Evolutionary conservation across 2,888 invertebrate species (phyloP), one percentile per base, ranked within the genome.

Genomic region (Drosophila greeni): DNA sequence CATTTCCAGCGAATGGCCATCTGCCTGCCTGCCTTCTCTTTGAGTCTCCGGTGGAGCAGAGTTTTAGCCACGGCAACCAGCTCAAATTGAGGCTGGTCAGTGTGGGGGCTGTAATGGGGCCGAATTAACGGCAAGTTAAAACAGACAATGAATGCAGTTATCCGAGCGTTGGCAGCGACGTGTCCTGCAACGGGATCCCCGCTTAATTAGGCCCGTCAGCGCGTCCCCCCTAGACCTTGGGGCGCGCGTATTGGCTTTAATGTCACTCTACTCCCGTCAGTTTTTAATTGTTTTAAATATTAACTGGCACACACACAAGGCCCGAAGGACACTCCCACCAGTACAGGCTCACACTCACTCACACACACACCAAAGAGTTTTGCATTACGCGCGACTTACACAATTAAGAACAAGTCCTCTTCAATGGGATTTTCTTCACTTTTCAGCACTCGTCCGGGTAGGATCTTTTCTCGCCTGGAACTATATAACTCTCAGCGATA

Each of bases 281-380:
- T 48, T 61, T 60, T 67, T 54, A 73, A 76, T 66, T 76, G 67
- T 66, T 75, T 76, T 62, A 57, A 64, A 69, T 72, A 64, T 67
- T 33, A 70, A 65, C 56, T 47, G 49, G 48, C 61, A 37, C 56
- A 61, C 40, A 34, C 33, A 51, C 31, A 40, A 52, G 54, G 33
- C 45, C 54, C 45, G 57, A 65, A 65, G 64, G 66, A 69, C 68
- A 69, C 64, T 43, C 70, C 49, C 55, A 54, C 65, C 62, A 64
- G 36, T n/a, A 51, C 64, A 60, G 26, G 36, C 34, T 34, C 8
- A 16, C 34, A 34, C n/a, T 7, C 34, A 37, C 51, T 29, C 31
- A 8, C 18, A 37, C 33, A 29, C 60, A 64, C 51, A 59, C 23
- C 31, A 24, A 39, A 40, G 54, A 26, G 54, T 55, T 39, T 57